Conservation (phyloP, 2,113 vertebrate species). For the Seriola rivoliana region DNA sequence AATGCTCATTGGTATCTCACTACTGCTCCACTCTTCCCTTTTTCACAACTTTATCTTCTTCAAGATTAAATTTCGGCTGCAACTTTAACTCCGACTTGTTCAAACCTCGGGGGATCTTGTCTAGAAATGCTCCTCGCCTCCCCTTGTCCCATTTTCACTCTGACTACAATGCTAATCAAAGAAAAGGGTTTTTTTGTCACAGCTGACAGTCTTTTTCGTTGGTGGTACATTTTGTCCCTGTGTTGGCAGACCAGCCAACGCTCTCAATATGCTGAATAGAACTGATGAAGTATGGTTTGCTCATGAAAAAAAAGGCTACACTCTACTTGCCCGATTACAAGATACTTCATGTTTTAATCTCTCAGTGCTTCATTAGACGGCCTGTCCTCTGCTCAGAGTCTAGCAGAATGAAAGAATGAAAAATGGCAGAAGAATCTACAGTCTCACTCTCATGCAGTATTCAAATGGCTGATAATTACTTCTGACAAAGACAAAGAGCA, state of each 20-base stretch:
- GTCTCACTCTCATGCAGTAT: neutral
- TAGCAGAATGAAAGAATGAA: constrained; percentile 9
- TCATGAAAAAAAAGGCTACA: neutral
- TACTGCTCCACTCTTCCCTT: neutral
- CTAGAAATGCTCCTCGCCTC: constrained; percentile 28
- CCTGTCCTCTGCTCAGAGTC: constrained; percentile 8
- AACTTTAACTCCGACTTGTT: constrained; percentile 25
- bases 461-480: constrained; percentile 52
- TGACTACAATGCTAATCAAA: constrained; percentile 37
- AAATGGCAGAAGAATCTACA: constrained; percentile 15
- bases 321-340: neutral
- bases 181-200: constrained; percentile 36
- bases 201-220: constrained; percentile 30
- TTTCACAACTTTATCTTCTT: constrained; percentile 16
- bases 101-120: constrained; percentile 48
- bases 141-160: constrained; percentile 48
- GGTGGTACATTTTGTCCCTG: constrained; percentile 23
- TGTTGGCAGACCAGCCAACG: constrained; percentile 11
- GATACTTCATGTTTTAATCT: constrained; percentile 36
- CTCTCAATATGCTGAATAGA: constrained; percentile 43
- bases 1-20: neutral
- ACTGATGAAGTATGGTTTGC: constrained; percentile 34
- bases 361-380: constrained; percentile 55
- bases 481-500: constrained; percentile 51
- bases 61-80: constrained; percentile 21